These are phyloP conservation scores for Agrotis exclamationis DNA, from an alignment of 2,888 invertebrate species.

Conservation along the genomic window DNA sequence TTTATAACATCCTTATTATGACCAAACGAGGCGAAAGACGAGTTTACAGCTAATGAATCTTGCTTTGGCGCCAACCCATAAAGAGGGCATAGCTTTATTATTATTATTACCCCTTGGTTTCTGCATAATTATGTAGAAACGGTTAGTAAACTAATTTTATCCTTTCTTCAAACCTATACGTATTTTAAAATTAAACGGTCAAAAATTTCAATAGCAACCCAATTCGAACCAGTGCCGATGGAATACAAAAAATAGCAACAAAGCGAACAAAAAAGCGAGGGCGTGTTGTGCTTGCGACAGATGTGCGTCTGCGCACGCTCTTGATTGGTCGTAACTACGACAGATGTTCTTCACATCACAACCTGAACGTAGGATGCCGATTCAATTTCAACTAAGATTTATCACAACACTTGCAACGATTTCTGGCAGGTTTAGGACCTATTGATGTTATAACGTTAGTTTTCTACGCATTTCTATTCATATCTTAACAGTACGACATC, in stretches of 20 bases:
- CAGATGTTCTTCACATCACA: slow-evolving; percentile 81
- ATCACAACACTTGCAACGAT: slow-evolving; percentile 68
- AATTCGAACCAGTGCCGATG: slow-evolving; percentile 48
- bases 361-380: slow-evolving; percentile 68
- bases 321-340: slow-evolving; percentile 81
- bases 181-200: slow-evolving; percentile 58
- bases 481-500: slow-evolving; percentile 1
- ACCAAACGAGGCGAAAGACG: neutral
- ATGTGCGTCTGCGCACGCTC: slow-evolving; percentile 81
- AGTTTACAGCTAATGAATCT: slow-evolving; percentile 11
- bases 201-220: slow-evolving; percentile 63
- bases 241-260: slow-evolving; percentile 81
- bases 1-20: slow-evolving; percentile 39
- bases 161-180: slow-evolving; percentile 12
- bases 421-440: slow-evolving; percentile 43
- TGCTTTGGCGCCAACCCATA: slow-evolving; percentile 8
- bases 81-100: slow-evolving; percentile 1
- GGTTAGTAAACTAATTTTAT: neutral
- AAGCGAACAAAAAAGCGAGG: slow-evolving; percentile 79
- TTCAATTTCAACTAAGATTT: slow-evolving; percentile 73
- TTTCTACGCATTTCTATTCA: slow-evolving; percentile 2
- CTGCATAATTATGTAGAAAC: neutral
- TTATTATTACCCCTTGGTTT: slow-evolving; percentile 1
- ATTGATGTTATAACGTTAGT: neutral
- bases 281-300: slow-evolving; percentile 80